A percentile compares a stretch with the other conserved stretches of the same genome.
phyloP scores from a whole-genome alignment of 2,113 vertebrate genomes.

The Bufo gargarizans region DNA sequence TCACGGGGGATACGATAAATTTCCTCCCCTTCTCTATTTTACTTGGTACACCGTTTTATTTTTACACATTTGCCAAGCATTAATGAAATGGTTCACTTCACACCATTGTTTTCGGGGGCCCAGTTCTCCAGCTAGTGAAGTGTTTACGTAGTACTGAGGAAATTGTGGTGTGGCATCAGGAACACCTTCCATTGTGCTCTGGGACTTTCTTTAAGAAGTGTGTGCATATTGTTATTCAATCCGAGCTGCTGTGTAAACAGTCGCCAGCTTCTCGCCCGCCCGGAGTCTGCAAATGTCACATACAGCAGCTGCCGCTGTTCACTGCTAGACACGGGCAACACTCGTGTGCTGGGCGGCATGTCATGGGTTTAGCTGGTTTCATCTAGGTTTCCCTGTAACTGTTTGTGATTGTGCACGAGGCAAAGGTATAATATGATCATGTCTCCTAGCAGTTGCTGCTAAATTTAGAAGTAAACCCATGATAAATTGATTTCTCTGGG shows the following conservation, averaged over 20 bases:
- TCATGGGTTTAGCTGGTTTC: too few relatives aligned
- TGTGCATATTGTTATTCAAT: not conserved
- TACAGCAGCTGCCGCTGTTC: not conserved
- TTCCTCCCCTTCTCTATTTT: too few relatives aligned
- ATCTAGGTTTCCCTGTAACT: too few relatives aligned
- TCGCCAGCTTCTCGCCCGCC: not conserved
- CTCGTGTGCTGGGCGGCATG: not conserved
- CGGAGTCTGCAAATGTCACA: not conserved
- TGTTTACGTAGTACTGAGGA: not conserved
- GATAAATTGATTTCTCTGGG: too few relatives aligned
- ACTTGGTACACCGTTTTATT: too few relatives aligned
- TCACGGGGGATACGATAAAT: too few relatives aligned
- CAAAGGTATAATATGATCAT: too few relatives aligned
- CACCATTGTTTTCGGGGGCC: not conserved
- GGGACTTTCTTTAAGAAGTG: not conserved
- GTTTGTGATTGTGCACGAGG: too few relatives aligned
- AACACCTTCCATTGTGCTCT: conserved; percentile 1
- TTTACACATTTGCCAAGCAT: too few relatives aligned
- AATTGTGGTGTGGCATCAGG: conserved; percentile 2
- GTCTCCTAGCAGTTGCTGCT: too few relatives aligned
- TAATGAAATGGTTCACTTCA: not conserved
- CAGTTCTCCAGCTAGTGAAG: not conserved
- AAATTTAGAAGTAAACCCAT: too few relatives aligned
- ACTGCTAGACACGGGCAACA: not conserved
- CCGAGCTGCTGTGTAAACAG: not conserved